Base-by-base conservation (phyloP, 2,888 invertebrate genomes). In the Synanthedon tipuliformis region DNA sequence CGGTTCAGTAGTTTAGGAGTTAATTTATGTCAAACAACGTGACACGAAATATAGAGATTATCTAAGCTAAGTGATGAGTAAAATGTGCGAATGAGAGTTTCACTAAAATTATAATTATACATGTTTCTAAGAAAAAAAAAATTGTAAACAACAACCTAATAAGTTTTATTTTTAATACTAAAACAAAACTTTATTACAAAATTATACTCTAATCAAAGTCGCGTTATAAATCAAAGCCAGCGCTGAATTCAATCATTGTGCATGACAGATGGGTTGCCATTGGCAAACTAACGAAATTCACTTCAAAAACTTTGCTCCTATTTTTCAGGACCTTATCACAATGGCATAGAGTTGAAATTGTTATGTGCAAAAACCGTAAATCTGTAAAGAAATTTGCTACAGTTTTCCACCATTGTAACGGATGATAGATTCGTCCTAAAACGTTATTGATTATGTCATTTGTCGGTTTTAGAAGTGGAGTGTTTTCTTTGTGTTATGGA, bases 391-490 rank as follows among this genome's bases (percentile, higher is more conserved):
- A 45, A 45, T 7, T 45, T 45, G 45, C 13, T 45, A 15, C n/a
- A 45, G 34, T 34, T 45, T 45, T 45, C 15, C 45, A 50, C 53
- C 50, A 45, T 58, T 58, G 57, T 52, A 50, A 54, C 48, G 45
- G 55, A 57, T 63, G 63, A 63, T 63, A 58, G 62, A 63, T 64
- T 58, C 48, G 56, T 52, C 50, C 52, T 58, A 58, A 58, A 62
- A 57, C 51, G 58, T 56, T 59, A 63, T 62, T 56, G 60, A 63
- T 60, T 57, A 55, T 51, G 57, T 56, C 58, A 57, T 62, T 62
- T 56, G 55, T 45, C 45, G 45, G 45, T 45, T 45, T 23, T 15
- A 45, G 45, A 15, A 15, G 45, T 13, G 13, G n/a, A 15, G 15
- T 45, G 3, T 13, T 45, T 45, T 13, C 45, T 13, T 45, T 45